phyloP scores from a whole-genome alignment of 2,113 vertebrate species.

The Corythornis madagascariensis region DNA sequence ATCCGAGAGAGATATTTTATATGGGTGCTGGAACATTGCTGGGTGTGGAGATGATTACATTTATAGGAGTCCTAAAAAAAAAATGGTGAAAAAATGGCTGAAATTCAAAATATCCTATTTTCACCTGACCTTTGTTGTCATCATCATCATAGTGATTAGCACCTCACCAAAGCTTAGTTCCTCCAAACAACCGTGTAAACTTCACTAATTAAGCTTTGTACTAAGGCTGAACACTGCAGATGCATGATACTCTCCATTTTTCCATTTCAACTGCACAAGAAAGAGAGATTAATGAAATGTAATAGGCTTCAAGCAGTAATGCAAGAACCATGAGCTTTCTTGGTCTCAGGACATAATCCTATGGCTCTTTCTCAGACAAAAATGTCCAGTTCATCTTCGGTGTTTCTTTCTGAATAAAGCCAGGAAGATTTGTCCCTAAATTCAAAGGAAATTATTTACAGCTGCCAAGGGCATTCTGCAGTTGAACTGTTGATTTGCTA shows the following conservation, averaged over 20 bases:
- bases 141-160: neutral
- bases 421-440: neutral
- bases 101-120: neutral
- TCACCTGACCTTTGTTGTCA: neutral
- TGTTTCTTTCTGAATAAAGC: neutral
- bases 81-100: neutral
- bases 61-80: neutral
- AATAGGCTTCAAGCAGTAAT: neutral
- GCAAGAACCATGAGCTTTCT: neutral
- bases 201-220: neutral
- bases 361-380: neutral
- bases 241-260: neutral
- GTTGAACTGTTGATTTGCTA: neutral
- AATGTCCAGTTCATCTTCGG: neutral
- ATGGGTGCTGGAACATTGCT: neutral
- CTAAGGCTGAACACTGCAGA: neutral
- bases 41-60: neutral
- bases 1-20: neutral
- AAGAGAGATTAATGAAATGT: neutral
- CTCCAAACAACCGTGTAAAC: neutral
- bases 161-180: neutral
- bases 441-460: constrained; percentile 28
- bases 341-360: neutral
- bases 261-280: neutral
- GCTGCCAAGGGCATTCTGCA: neutral